Conservation (phyloP, 1,140 invertebrate genomes). For the Coboldia fuscipes region DNA sequence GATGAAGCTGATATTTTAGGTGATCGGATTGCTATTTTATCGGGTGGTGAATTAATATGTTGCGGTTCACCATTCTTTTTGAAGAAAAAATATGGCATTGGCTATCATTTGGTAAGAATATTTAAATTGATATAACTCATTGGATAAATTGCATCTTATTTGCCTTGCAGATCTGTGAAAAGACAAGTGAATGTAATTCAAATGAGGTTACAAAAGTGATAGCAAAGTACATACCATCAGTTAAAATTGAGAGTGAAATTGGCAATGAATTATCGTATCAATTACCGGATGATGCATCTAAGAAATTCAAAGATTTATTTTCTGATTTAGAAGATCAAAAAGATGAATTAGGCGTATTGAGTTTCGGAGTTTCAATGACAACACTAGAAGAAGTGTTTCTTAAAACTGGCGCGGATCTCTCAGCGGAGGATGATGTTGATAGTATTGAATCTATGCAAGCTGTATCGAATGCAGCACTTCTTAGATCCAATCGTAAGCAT, state of each 20-base stretch:
- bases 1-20: slow-evolving; percentile 87
- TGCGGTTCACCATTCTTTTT: slow-evolving; percentile 70
- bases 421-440: slow-evolving; percentile 4
- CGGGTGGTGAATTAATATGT: slow-evolving; percentile 52
- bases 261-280: slow-evolving; percentile 15
- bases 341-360: slow-evolving; percentile 28
- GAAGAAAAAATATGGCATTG: slow-evolving; percentile 57
- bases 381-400: slow-evolving; percentile 77
- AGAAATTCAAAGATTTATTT: slow-evolving; percentile 14
- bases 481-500: slow-evolving; percentile 21
- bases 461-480: slow-evolving; percentile 22
- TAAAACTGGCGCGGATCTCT: slow-evolving; percentile 21
- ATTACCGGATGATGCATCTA: slow-evolving; percentile 10
- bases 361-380: slow-evolving; percentile 84
- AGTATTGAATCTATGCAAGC: slow-evolving; percentile 11
- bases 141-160: background rate
- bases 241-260: slow-evolving; percentile 14
- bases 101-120: slow-evolving; percentile 14
- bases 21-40: slow-evolving; percentile 75
- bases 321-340: slow-evolving; percentile 10
- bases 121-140: background rate
- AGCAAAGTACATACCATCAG: slow-evolving; percentile 11
- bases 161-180: slow-evolving; percentile 13
- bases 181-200: slow-evolving; percentile 11
- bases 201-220: slow-evolving; percentile 11